Percentiles rank a stretch among this genome's conserved stretches.
phyloP scores from a whole-genome alignment of 2,113 vertebrate genomes.

The Acrocephalus arundinaceus region DNA sequence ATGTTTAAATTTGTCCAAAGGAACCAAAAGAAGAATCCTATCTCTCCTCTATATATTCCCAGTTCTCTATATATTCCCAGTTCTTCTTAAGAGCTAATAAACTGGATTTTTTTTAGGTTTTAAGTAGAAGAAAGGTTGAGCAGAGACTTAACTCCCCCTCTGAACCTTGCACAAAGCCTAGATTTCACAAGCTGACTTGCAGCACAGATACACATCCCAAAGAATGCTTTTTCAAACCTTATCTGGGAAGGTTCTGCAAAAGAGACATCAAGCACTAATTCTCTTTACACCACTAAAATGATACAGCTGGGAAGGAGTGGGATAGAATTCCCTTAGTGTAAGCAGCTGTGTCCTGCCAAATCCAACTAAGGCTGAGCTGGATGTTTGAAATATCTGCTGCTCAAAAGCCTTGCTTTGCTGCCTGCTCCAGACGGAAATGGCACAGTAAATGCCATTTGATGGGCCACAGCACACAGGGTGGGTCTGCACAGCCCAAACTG shows the following conservation, averaged over 20 bases:
- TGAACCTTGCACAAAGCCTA: not conserved
- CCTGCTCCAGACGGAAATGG: not conserved
- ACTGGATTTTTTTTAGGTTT: not conserved
- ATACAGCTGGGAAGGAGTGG: not conserved
- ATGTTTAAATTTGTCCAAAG: not conserved
- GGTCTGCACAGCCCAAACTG: not conserved
- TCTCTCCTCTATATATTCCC: not conserved
- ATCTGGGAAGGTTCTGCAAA: not conserved
- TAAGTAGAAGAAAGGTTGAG: not conserved
- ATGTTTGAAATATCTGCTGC: not conserved
- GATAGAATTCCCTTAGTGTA: not conserved
- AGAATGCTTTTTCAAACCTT: not conserved
- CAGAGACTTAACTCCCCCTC: not conserved
- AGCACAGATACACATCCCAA: not conserved
- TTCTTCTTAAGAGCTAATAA: not conserved
- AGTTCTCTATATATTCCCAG: not conserved
- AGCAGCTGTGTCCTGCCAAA: not conserved
- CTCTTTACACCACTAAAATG: conserved; percentile 1
- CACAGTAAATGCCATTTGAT: not conserved
- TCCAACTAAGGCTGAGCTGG: not conserved
- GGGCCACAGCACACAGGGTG: not conserved
- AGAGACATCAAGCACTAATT: not conserved
- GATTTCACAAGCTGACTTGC: not conserved
- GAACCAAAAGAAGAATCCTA: not conserved
- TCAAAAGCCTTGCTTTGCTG: conserved; percentile 4